Conservation (phyloP, 2,888 invertebrate species). For the Scelioninae gen. 1 region DNA sequence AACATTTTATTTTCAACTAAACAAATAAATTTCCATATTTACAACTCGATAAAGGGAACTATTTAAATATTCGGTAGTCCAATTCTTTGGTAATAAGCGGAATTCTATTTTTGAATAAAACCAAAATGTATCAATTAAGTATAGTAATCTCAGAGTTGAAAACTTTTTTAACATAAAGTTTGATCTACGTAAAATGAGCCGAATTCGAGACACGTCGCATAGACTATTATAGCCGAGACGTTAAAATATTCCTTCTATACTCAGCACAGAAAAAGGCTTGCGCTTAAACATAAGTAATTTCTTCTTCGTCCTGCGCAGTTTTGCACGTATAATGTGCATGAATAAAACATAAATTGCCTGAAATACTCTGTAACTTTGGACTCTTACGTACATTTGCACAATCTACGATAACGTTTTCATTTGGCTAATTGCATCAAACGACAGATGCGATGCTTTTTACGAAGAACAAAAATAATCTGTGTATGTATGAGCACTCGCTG, state of each 20-base stretch:
- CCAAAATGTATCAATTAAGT: too few species aligned
- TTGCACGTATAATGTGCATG: conserved; percentile 77
- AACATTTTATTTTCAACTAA: too few species aligned
- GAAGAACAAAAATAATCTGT: conserved; percentile 49
- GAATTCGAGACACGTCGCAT: conserved; percentile 23
- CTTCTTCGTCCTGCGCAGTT: conserved; percentile 71
- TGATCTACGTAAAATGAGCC: conserved; percentile 5
- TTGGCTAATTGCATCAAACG: conserved; percentile 68
- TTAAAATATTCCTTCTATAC: conserved; percentile 81
- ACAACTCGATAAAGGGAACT: too few species aligned
- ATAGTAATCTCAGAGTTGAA: too few species aligned
- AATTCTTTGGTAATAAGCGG: too few species aligned
- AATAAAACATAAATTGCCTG: conserved; percentile 79
- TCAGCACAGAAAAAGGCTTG: conserved; percentile 77
- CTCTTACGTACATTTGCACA: conserved; percentile 68
- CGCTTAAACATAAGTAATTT: conserved; percentile 79
- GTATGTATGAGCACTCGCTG: conserved; percentile 13
- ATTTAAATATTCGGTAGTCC: too few species aligned
- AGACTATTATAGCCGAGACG: conserved; percentile 77
- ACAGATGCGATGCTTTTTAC: conserved; percentile 59
- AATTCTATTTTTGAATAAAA: too few species aligned
- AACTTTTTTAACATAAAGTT: neutral
- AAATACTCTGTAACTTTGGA: conserved; percentile 66
- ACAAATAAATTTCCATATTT: too few species aligned
- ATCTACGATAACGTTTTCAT: conserved; percentile 62